Conservation (phyloP, 2,113 vertebrate species). For the Coturnix japonica region DNA sequence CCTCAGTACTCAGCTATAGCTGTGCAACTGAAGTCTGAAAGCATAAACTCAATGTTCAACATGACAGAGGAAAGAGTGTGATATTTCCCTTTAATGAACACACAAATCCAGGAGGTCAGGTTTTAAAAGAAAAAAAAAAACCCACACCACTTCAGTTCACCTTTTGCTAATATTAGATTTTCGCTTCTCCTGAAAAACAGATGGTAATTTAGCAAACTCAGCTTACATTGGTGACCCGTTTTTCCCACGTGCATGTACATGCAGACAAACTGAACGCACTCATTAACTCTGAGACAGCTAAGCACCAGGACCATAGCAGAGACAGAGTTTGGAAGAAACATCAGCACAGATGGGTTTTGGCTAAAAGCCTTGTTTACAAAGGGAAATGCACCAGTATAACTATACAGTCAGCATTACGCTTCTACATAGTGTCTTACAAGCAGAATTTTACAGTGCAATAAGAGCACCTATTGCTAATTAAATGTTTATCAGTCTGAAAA, state of each 20-base stretch:
- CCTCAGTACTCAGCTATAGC: not conserved
- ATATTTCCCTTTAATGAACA: not conserved
- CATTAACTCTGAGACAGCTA: not conserved
- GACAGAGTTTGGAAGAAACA: not conserved
- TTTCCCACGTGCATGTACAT: not conserved
- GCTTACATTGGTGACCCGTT: not conserved
- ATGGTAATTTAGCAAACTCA: not conserved
- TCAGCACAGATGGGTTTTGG: not conserved
- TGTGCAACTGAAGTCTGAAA: not conserved
- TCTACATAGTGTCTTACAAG: not conserved
- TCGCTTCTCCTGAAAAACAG: not conserved
- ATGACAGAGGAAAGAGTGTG: fast-evolving
- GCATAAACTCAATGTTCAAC: not conserved
- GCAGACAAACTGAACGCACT: not conserved
- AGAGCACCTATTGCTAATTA: not conserved
- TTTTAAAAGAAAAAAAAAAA: not conserved
- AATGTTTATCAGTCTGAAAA: not conserved
- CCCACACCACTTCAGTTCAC: not conserved
- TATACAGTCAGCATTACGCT: not conserved
- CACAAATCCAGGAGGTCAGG: not conserved
- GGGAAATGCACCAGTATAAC: not conserved
- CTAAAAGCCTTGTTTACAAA: not conserved
- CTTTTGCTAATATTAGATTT: not conserved
- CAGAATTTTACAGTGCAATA: not conserved
- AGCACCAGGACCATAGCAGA: not conserved